Evolutionary conservation across 1,140 invertebrate genomes (phyloP), one percentile per base, ranked within the genome.

Genomic region (Ceratosolen solmsi): DNA sequence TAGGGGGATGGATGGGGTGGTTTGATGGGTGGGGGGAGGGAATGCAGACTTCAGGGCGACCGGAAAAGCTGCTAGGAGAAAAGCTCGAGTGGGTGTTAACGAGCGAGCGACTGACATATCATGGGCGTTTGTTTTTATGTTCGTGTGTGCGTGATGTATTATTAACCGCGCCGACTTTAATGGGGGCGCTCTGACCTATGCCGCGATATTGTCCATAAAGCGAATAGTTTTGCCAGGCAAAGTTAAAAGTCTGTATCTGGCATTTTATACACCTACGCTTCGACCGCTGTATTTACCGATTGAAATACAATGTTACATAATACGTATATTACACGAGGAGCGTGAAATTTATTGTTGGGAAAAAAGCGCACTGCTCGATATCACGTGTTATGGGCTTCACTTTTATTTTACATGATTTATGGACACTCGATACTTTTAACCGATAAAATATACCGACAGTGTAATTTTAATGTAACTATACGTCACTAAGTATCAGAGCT

Each of bases 251-350:
- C 36, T n/a, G 20, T 22, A 11, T 38, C 33, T 38, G 63, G 38
- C 63, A 38, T n/a, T 33, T n/a, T 4, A 15, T 38, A 38, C 33
- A 68, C 63, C 63, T 68, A 68, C 63, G 33, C 8, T 38, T 68
- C 36, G 1, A n/a, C 17, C 27, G 30, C 13, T n/a, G 36, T 4
- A 33, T 22, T 68, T 15, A 11, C 33, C 38, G 27, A 68, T 38
- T 68, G 63, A 68, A 68, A 68, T 38, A 68, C 33, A 38, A 68
- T 20, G 20, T 68, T 68, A 68, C 27, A 68, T 68, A 63, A 68
- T 68, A 68, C 8, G 63, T 33, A 33, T n/a, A 38, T 68, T 38
- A 38, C 7, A 11, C 5, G 17, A 22, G 7, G 17, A 38, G 33
- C 33, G 0, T 0, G 30, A 33, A n/a, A n/a, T 3, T 20, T n/a